Conservation (phyloP, 2,888 invertebrate species). For the Cheilosia scutellata region DNA sequence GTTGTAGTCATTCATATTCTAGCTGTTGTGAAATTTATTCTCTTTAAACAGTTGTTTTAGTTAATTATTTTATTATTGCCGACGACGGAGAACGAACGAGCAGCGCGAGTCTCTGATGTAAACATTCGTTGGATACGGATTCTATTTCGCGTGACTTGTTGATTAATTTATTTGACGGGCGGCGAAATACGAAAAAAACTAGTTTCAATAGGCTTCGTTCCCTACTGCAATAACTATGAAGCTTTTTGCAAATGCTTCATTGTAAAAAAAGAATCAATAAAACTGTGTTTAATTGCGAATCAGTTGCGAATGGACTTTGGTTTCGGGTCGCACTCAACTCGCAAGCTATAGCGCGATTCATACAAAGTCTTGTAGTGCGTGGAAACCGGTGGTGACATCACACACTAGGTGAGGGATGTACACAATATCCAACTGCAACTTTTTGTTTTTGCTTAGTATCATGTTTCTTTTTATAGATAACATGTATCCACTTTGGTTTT, state of each 20-base stretch:
- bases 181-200: conserved; percentile 15
- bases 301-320: conserved; percentile 36
- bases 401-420: conserved; percentile 8
- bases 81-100: background rate
- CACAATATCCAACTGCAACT: background rate
- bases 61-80: conserved; percentile 47
- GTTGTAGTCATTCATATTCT: too few species aligned
- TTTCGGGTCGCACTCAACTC: conserved; percentile 4
- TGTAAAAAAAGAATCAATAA: conserved; percentile 46
- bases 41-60: conserved; percentile 57
- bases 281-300: conserved; percentile 29
- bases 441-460: background rate
- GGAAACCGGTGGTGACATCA: conserved; percentile 58
- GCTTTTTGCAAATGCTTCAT: background rate
- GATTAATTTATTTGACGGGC: conserved; percentile 46
- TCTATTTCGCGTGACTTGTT: conserved; percentile 68
- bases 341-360: conserved; percentile 12
- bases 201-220: conserved; percentile 9
- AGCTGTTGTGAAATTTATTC: conserved; percentile 22
- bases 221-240: background rate
- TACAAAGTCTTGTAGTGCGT: conserved; percentile 42
- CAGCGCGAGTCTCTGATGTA: conserved; percentile 36
- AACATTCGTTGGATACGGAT: conserved; percentile 41
- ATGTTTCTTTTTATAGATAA: background rate
- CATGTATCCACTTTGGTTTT: too few species aligned